Percentiles rank a stretch among this genome's conserved stretches.
Evolutionary conservation across 2,113 vertebrate species (phyloP).

Genomic region (Mola mola): DNA sequence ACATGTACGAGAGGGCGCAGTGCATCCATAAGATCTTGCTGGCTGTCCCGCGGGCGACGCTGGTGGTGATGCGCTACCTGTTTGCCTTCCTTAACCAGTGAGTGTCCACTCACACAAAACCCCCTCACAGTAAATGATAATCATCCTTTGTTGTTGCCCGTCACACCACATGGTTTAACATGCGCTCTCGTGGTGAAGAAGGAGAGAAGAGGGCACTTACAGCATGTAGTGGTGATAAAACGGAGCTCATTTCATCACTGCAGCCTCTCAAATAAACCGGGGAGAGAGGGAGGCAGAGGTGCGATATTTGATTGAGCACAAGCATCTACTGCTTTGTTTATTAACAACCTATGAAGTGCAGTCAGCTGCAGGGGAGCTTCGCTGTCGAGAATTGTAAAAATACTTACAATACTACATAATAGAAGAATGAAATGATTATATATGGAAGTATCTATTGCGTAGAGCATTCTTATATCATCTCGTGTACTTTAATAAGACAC

Average conservation of each 20-base stretch:
- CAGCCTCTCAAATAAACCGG: slow-evolving; percentile 53
- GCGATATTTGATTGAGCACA: slow-evolving; percentile 59
- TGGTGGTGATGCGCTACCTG: slow-evolving; percentile 98
- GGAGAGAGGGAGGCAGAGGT: slow-evolving; percentile 35
- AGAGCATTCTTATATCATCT: too few species aligned
- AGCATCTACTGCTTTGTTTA: too few species aligned
- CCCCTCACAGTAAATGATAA: too few species aligned
- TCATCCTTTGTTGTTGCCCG: background rate
- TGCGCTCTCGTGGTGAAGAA: slow-evolving; percentile 17
- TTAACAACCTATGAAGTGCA: too few species aligned
- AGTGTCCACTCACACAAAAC: slow-evolving; percentile 72
- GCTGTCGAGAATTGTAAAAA: too few species aligned
- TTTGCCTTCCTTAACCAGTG: slow-evolving; percentile 99
- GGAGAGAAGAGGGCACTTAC: slow-evolving; percentile 30
- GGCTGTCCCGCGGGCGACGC: slow-evolving; percentile 89
- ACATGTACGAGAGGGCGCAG: slow-evolving; percentile 95
- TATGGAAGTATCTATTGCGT: too few species aligned
- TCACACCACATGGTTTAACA: slow-evolving; percentile 3
- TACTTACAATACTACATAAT: too few species aligned
- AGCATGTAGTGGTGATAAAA: too few species aligned
- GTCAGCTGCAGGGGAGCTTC: too few species aligned
- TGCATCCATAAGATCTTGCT: slow-evolving; percentile 95
- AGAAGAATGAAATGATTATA: too few species aligned
- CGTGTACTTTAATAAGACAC: too few species aligned
- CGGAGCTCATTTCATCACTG: slow-evolving; percentile 35